Conservation (phyloP, 1,140 invertebrate species). For the Elysia chlorotica region DNA sequence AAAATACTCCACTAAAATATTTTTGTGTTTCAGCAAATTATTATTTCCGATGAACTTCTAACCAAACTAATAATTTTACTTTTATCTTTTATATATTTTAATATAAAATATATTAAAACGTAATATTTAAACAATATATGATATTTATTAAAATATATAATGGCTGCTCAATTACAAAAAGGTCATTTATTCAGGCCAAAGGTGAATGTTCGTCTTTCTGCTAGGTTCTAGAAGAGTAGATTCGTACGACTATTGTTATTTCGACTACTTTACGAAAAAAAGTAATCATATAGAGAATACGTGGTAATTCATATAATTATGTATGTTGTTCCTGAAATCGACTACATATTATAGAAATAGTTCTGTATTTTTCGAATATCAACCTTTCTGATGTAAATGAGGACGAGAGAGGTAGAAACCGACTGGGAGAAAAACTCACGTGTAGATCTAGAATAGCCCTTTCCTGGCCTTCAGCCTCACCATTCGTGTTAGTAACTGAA, state of each 20-base stretch:
- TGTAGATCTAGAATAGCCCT: too few species aligned
- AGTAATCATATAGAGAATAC: neutral
- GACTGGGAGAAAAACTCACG: too few species aligned
- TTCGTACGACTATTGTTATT: neutral
- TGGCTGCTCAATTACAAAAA: neutral
- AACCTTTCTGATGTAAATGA: too few species aligned
- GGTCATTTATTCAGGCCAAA: neutral
- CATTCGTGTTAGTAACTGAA: too few species aligned
- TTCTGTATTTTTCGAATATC: neutral
- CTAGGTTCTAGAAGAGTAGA: neutral
- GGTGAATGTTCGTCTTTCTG: neutral
- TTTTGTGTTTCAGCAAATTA: too few species aligned
- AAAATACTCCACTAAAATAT: too few species aligned
- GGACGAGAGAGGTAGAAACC: too few species aligned
- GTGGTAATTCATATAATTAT: neutral
- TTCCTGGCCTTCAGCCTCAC: too few species aligned
- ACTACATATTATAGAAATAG: neutral
- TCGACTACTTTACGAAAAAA: neutral
- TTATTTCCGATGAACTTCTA: too few species aligned
- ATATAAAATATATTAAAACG: too few species aligned
- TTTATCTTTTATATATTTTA: neutral
- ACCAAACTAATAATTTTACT: too few species aligned
- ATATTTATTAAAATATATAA: neutral
- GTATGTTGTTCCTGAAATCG: conserved; percentile 13
- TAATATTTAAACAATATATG: too few species aligned